phyloP scores from a whole-genome alignment of 1,140 invertebrate species.

The Gryon sp. region DNA sequence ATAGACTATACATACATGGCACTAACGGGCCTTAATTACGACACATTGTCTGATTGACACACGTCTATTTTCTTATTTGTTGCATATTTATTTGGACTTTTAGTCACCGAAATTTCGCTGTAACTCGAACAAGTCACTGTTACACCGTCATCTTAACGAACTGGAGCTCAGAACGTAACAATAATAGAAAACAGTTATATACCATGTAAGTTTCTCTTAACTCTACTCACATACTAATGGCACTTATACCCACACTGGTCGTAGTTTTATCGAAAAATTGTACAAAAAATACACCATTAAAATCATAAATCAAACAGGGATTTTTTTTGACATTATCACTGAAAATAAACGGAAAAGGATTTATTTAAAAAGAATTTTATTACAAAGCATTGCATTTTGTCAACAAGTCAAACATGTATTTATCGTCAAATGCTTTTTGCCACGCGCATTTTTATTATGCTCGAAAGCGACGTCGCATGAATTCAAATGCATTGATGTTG shows the following conservation, averaged over 20 bases:
- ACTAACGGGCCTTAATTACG: conserved; percentile 31
- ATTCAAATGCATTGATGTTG: conserved; percentile 77
- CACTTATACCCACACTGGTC: conserved; percentile 35
- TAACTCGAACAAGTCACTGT: conserved; percentile 80
- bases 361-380: too few species aligned
- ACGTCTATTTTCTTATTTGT: conserved; percentile 78
- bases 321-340: too few species aligned
- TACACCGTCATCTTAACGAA: conserved; percentile 79
- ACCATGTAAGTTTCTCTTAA: conserved; percentile 78
- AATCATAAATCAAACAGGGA: too few species aligned
- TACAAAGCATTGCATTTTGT: conserved; percentile 32
- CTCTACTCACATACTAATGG: conserved; percentile 70
- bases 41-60: conserved; percentile 57
- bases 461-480: conserved; percentile 68
- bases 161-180: conserved; percentile 80
- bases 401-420: conserved; percentile 16
- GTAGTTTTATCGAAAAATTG: conserved; percentile 20
- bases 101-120: conserved; percentile 80
- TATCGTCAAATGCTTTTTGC: conserved; percentile 45
- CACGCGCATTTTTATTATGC: conserved; percentile 52
- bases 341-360: too few species aligned
- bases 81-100: conserved; percentile 80
- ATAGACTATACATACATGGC: conserved; percentile 13
- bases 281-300: not conserved
- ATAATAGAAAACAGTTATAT: conserved; percentile 75